A percentile compares a stretch with the other conserved stretches of the same genome.
These are phyloP conservation scores for Mongoloraphidia duomilia DNA, from an alignment of 2,888 invertebrate species.

Conservation along the genomic window DNA sequence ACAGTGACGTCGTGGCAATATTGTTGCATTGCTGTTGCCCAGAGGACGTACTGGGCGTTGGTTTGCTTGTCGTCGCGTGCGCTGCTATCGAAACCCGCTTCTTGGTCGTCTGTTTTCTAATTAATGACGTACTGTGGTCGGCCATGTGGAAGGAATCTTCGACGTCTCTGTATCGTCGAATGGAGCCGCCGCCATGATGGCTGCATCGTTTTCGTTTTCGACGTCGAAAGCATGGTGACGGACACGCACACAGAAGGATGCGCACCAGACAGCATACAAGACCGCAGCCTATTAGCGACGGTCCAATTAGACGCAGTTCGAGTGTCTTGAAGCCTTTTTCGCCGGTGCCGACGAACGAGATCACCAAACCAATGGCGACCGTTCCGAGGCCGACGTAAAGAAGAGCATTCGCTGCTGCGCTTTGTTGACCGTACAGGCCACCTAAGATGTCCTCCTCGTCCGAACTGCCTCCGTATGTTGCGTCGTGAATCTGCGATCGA, in stretches of 20 bases:
- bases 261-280: conserved; percentile 70
- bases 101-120: conserved; percentile 21
- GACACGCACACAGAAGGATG: conserved; percentile 71
- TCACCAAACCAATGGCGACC: conserved; percentile 70
- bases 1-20: conserved; percentile 32
- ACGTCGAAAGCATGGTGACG: conserved; percentile 56
- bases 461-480: conserved; percentile 62
- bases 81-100: conserved; percentile 30
- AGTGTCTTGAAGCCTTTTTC: conserved; percentile 79
- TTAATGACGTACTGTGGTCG: conserved; percentile 12
- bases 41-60: conserved; percentile 24
- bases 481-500: conserved; percentile 62
- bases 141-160: conserved; percentile 15
- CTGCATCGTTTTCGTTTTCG: conserved; percentile 38
- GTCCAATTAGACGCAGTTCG: conserved; percentile 74
- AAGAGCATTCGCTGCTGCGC: conserved; percentile 70
- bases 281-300: conserved; percentile 54
- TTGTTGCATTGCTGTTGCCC: conserved; percentile 13
- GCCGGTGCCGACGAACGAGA: conserved; percentile 81
- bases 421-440: conserved; percentile 50
- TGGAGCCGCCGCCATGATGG: conserved; percentile 20
- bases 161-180: conserved; percentile 3
- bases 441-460: conserved; percentile 56
- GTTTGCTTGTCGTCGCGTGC: conserved; percentile 22
- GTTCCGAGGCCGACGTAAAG: conserved; percentile 75